Percentiles rank a stretch among this genome's conserved stretches.
phyloP scores from a whole-genome alignment of 2,797 vertebrate genomes.

The Pangasius larnaudii region DNA sequence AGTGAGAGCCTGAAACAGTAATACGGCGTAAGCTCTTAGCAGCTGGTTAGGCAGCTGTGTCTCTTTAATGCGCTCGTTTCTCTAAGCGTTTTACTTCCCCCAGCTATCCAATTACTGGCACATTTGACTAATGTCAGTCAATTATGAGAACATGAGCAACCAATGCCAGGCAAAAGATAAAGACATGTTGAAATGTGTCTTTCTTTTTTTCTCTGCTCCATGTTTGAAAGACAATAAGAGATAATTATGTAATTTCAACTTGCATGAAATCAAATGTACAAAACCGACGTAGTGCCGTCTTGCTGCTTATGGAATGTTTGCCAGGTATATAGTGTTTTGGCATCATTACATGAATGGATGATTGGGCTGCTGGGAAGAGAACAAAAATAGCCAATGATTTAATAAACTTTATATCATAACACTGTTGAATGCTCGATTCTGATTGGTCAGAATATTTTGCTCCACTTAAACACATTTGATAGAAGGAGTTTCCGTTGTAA shows the following conservation, averaged over 20 bases:
- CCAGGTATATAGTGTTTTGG: slow-evolving; percentile 40
- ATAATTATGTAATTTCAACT: slow-evolving; percentile 53
- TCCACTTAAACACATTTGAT: background rate
- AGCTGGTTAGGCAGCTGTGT: slow-evolving; percentile 60
- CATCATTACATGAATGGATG: slow-evolving; percentile 25
- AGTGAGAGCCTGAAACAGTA: slow-evolving; percentile 47
- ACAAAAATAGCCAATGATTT: background rate
- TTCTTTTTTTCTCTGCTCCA: background rate
- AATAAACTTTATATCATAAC: background rate
- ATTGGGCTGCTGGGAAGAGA: background rate
- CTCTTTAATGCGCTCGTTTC: slow-evolving; percentile 59
- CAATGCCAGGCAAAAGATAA: slow-evolving; percentile 44
- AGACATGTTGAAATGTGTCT: slow-evolving; percentile 23
- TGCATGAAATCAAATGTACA: slow-evolving; percentile 19
- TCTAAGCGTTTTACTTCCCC: slow-evolving; percentile 58
- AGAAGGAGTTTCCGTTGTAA: background rate
- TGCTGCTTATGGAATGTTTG: slow-evolving; percentile 50
- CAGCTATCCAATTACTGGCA: slow-evolving; percentile 56
- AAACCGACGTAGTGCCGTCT: slow-evolving; percentile 61
- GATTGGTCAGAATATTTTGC: background rate
- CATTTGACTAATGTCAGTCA: slow-evolving; percentile 61
- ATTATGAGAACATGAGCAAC: slow-evolving; percentile 53
- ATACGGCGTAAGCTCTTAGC: slow-evolving; percentile 44
- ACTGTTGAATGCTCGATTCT: background rate
- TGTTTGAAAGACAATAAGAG: slow-evolving; percentile 13